Evolutionary conservation across 1,140 invertebrate genomes (phyloP).

Genomic region (Colletes latitarsis): DNA sequence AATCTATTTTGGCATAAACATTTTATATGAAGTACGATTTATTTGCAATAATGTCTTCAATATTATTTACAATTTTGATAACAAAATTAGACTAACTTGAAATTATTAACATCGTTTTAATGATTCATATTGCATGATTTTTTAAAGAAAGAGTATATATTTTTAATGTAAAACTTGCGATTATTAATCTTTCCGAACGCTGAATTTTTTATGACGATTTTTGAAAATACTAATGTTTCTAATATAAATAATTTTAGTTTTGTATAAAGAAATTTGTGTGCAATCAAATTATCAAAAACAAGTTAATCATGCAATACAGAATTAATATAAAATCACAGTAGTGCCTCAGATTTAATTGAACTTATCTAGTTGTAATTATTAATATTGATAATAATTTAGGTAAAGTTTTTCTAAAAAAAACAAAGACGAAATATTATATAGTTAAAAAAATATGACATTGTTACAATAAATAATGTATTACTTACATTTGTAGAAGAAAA

Average conservation of each 20-base stretch:
- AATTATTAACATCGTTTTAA: slow-evolving; percentile 7
- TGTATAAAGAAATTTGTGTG: not conserved
- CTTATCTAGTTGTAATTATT: slow-evolving; percentile 40
- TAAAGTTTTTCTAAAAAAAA: slow-evolving; percentile 35
- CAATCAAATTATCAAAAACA: slow-evolving; percentile 1
- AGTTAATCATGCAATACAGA: slow-evolving; percentile 24
- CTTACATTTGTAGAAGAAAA: not conserved
- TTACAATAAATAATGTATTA: slow-evolving; percentile 41
- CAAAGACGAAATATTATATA: slow-evolving; percentile 18
- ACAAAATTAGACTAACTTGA: slow-evolving; percentile 18
- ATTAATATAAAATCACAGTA: slow-evolving; percentile 62
- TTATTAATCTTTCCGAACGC: not conserved
- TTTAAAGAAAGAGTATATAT: slow-evolving; percentile 9
- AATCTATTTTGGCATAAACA: slow-evolving; percentile 83
- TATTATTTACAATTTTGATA: slow-evolving; percentile 26
- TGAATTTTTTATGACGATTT: slow-evolving; percentile 3
- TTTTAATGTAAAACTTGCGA: not conserved
- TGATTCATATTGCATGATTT: slow-evolving; percentile 27
- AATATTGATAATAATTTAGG: slow-evolving; percentile 36
- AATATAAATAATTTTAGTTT: not conserved
- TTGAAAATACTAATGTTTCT: not conserved
- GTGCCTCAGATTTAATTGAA: slow-evolving; percentile 64
- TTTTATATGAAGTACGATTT: slow-evolving; percentile 57
- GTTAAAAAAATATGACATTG: slow-evolving; percentile 29
- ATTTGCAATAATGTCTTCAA: slow-evolving; percentile 43